Conservation (phyloP, 2,113 vertebrate species). For the Actinemys pallida region DNA sequence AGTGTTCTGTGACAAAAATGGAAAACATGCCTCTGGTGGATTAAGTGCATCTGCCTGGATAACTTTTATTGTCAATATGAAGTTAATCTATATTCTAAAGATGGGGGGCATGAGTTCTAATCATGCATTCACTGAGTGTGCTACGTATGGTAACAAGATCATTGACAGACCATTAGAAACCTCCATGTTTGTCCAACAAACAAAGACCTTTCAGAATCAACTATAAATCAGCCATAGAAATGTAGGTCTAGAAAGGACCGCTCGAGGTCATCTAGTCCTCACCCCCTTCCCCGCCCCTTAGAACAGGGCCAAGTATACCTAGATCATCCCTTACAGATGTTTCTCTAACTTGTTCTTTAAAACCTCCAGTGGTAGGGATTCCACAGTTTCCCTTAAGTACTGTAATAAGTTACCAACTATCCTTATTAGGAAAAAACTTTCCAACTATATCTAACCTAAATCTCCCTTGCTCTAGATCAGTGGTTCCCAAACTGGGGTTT, state of each 20-base stretch:
- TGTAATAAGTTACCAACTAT: too few species aligned
- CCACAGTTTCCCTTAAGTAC: too few species aligned
- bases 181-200: background rate
- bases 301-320: background rate
- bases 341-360: background rate
- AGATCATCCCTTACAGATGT: background rate
- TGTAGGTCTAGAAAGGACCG: background rate
- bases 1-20: background rate
- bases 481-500: too few species aligned
- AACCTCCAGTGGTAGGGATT: too few species aligned
- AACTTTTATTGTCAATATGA: slow-evolving; percentile 1
- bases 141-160: background rate
- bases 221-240: background rate
- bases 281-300: too few species aligned
- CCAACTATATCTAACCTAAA: background rate
- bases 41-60: background rate
- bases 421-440: background rate
- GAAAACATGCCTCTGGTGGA: background rate
- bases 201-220: slow-evolving; percentile 4
- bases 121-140: slow-evolving; percentile 11
- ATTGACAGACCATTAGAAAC: slow-evolving; percentile 35
- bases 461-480: background rate
- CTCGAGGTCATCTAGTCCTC: too few species aligned
- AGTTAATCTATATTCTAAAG: slow-evolving; percentile 6
- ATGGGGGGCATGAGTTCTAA: slow-evolving; percentile 1